Conservation (phyloP, 2,113 vertebrate genomes). For the Hipposideros armiger region DNA sequence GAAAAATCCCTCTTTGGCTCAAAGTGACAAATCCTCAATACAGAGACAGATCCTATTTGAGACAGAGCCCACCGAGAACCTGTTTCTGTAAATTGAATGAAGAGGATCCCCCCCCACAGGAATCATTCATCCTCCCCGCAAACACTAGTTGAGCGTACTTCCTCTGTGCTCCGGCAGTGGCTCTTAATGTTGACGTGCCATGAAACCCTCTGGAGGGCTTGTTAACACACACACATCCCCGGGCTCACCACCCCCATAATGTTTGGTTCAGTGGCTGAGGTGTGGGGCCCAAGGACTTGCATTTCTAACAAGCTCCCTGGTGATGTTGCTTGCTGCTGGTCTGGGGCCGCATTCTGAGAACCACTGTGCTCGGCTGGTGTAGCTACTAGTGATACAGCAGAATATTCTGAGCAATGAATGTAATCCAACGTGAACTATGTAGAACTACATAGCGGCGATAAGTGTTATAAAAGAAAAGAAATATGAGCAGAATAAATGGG, state of each 20-base stretch:
- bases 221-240: not conserved
- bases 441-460: not conserved
- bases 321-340: not conserved
- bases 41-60: not conserved
- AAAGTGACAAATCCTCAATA: slow-evolving; percentile 9
- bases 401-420: not conserved
- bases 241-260: accelerated
- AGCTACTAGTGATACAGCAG: not conserved
- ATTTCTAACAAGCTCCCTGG: not conserved
- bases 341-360: not conserved
- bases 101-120: not conserved
- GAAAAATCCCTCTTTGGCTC: slow-evolving; percentile 35
- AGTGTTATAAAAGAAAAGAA: not conserved
- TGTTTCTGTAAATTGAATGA: not conserved
- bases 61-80: not conserved
- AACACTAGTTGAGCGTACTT: not conserved
- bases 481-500: not conserved
- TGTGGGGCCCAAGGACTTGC: not conserved
- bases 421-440: not conserved
- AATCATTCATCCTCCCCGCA: not conserved
- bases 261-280: not conserved
- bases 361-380: not conserved
- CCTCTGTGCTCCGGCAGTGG: accelerated
- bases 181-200: accelerated
- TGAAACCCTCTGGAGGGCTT: not conserved